phyloP scores from a whole-genome alignment of 2,113 vertebrate genomes.

The Microcebus tavaratra region DNA sequence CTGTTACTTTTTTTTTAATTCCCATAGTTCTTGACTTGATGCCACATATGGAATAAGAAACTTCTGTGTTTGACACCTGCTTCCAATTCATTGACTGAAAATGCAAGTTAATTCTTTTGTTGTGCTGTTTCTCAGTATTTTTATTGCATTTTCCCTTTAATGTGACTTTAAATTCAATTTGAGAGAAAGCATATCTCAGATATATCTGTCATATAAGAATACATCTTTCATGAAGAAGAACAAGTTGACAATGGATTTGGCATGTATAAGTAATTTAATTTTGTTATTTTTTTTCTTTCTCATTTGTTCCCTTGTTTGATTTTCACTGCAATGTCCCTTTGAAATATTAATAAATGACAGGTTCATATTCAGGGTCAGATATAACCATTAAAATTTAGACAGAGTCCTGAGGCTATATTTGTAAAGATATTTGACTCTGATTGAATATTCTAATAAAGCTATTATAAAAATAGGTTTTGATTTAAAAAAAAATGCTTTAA shows the following conservation, averaged over 20 bases:
- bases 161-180: constrained; percentile 66
- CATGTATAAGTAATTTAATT: background rate
- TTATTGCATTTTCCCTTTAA: constrained; percentile 52
- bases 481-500: background rate
- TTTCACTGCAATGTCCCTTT: background rate
- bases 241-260: background rate
- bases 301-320: background rate
- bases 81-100: constrained; percentile 81
- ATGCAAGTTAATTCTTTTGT: constrained; percentile 78
- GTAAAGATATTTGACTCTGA: background rate
- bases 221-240: background rate
- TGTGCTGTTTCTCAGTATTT: constrained; percentile 67
- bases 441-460: background rate
- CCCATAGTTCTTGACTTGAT: constrained; percentile 73
- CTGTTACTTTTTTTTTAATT: constrained; percentile 75
- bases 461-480: background rate
- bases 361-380: background rate
- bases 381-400: background rate
- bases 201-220: constrained; percentile 12
- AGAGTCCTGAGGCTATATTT: background rate
- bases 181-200: constrained; percentile 22
- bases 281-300: background rate
- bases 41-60: constrained; percentile 66
- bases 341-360: background rate
- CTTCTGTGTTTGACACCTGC: constrained; percentile 81